Evolutionary conservation across 1,140 invertebrate species (phyloP), one percentile per base, ranked within the genome.

Genomic region (Formica selysi): DNA sequence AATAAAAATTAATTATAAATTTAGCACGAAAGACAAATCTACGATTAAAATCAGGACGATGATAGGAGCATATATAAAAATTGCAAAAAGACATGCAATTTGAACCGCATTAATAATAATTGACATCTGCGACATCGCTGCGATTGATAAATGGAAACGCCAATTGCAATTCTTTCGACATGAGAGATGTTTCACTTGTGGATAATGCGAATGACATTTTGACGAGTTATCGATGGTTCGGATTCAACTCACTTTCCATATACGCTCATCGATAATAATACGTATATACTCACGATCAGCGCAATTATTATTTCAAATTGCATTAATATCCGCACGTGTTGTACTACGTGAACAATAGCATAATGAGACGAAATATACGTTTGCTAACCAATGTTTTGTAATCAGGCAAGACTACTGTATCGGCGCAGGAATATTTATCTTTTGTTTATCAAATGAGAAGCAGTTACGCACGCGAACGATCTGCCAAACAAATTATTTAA

Each of bases 381-480:
- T 68, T 36, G 51, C 70, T 70, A 70, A 19, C 22, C 22, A 41
- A 26, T 70, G 65, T 79, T 79, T 79, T n/a, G 29, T 51, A 79
- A 79, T 78, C 76, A 65, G 32, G 76, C 78, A 70, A 57, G 32
- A 70, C n/a, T 80, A 70, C 44, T 80, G 16, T 57, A 80, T 70
- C 51, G 54, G 5, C 32, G 13, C 16, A 22, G 8, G 8, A 13
- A 70, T 80, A 57, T 29, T 57, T 68, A 80, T 70, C 48, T 36
- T 70, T 70, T 80, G 36, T 70, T 80, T 70, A 80, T 70, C 64
- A 80, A 80, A 80, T 70, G 26, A 71, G 16, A 32, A 61, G 78
- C 32, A 70, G 51, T 80, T 80, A 70, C 36, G 48, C 48, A 22
- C 44, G 64, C 44, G 32, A 70, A 22, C 16, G 6, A 29, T 22